These are phyloP conservation scores for Ellobius talpinus DNA, from an alignment of 2,113 vertebrate genomes.

Conservation along the genomic window DNA sequence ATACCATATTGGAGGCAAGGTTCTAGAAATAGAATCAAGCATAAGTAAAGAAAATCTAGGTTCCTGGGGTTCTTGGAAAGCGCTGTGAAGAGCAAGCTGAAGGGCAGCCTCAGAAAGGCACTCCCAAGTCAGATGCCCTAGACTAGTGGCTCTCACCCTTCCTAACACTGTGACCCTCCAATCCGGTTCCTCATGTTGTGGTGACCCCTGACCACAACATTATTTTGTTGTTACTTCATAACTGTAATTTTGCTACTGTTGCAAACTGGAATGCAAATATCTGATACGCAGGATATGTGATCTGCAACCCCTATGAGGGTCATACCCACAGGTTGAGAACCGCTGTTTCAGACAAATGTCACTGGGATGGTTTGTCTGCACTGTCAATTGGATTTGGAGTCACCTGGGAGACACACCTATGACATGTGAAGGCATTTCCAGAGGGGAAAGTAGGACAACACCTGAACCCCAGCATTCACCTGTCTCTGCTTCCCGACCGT, in stretches of 20 bases:
- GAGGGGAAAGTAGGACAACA: background rate
- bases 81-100: accelerated
- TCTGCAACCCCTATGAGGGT: no score
- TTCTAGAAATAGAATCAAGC: background rate
- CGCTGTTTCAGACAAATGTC: accelerated
- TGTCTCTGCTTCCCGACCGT: background rate
- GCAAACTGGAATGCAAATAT: background rate
- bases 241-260: background rate
- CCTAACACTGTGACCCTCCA: background rate
- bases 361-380: no score
- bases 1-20: background rate
- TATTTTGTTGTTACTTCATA: background rate
- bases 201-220: background rate
- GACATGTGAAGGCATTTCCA: background rate
- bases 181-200: no score
- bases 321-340: background rate
- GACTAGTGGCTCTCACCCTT: background rate
- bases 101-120: background rate
- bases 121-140: background rate
- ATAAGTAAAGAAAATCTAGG: background rate
- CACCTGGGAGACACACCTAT: background rate
- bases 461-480: no score
- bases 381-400: background rate
- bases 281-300: background rate
- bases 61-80: background rate